Conservation (phyloP, 2,888 invertebrate genomes). For the Odontothrips loti region DNA sequence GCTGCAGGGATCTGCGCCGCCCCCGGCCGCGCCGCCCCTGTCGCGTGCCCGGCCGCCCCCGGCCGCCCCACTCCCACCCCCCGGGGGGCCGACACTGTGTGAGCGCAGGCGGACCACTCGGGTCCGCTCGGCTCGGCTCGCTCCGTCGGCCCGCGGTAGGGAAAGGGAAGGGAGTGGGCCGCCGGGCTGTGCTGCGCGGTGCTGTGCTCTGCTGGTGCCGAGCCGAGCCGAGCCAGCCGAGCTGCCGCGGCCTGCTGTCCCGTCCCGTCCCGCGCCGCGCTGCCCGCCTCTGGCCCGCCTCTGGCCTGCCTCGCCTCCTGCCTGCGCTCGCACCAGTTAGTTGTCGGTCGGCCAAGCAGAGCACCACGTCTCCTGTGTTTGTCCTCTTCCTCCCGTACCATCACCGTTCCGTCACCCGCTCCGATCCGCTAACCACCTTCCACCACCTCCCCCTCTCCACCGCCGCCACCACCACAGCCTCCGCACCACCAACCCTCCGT, state of each 20-base stretch:
- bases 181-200: neutral
- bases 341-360: constrained; percentile 4
- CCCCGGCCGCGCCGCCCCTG: neutral
- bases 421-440: neutral
- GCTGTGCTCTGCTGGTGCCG: neutral
- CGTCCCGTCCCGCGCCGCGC: neutral
- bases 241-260: neutral
- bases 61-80: neutral
- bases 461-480: neutral
- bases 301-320: neutral
- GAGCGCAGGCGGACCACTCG: neutral
- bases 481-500: neutral
- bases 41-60: neutral
- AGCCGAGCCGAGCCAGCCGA: neutral
- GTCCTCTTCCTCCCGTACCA: constrained; percentile 7
- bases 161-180: no score
- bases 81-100: neutral
- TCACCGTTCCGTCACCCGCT: constrained; percentile 16
- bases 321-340: neutral
- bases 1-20: neutral
- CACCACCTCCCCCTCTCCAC: neutral
- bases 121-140: neutral
- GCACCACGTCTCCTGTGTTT: neutral
- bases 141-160: no score
- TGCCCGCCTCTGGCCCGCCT: neutral